Percentiles rank a stretch among this genome's conserved stretches.
phyloP scores from a whole-genome alignment of 35 echinoderm and acorn worm genomes.

The Chiridota heheva region DNA sequence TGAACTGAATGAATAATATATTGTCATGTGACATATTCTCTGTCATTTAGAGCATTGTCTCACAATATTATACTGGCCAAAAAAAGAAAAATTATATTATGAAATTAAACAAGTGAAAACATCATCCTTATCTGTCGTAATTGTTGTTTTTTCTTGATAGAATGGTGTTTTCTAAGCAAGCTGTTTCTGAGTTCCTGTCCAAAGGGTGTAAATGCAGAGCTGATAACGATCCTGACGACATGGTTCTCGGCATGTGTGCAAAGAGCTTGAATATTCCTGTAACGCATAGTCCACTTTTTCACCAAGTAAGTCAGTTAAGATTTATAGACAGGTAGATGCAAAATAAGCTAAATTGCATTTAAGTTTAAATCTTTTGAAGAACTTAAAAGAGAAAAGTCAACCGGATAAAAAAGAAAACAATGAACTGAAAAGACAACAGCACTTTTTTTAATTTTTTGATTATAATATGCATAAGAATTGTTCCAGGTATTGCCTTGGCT shows the following conservation, averaged over 20 bases:
- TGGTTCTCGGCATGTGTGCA: constrained; percentile 93
- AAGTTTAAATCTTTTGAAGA: background rate
- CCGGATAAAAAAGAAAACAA: background rate
- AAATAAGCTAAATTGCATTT: background rate
- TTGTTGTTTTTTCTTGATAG: constrained; percentile 19
- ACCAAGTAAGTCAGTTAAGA: constrained; percentile 67
- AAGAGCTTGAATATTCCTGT: constrained; percentile 62
- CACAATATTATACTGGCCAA: background rate
- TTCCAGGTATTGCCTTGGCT: background rate
- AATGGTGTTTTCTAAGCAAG: constrained; percentile 84
- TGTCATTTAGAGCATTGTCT: background rate
- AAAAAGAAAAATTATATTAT: background rate
- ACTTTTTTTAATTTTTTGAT: background rate
- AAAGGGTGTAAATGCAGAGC: constrained; percentile 70
- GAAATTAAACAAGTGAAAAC: background rate
- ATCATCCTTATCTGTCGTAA: no score
- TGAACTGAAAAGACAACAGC: background rate
- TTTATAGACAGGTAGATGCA: background rate
- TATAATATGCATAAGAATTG: background rate
- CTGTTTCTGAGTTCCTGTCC: constrained; percentile 46
- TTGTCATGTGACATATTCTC: background rate
- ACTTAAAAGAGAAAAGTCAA: background rate
- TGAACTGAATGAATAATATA: background rate
- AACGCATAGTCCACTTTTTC: constrained; percentile 84
- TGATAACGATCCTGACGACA: constrained; percentile 93